Evolutionary conservation across 2,888 invertebrate species (phyloP).

Genomic region (Panzeria rudis): DNA sequence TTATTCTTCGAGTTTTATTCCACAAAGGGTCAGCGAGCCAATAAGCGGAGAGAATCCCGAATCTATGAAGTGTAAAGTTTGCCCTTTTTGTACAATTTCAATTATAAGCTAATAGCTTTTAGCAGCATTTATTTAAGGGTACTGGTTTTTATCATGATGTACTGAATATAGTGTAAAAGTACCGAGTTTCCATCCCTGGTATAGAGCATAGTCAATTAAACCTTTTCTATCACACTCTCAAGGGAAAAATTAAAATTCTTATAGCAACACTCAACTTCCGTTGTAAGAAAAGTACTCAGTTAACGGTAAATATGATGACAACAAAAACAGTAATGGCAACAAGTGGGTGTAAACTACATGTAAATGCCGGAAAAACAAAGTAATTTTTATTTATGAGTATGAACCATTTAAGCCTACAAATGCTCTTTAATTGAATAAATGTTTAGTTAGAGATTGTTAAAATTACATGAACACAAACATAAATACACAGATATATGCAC

Average conservation of each 20-base stretch:
- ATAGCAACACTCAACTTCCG: not conserved
- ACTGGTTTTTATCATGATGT: no score
- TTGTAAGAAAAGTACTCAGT: not conserved
- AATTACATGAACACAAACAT: not conserved
- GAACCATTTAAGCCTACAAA: constrained; percentile 12
- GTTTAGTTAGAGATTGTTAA: constrained; percentile 8
- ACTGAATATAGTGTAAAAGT: no score
- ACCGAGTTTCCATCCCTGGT: no score
- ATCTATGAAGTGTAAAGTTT: no score
- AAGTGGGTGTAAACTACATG: constrained; percentile 1
- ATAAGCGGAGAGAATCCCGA: no score
- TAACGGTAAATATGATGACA: not conserved
- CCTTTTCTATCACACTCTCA: no score
- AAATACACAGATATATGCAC: not conserved
- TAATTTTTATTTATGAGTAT: not conserved
- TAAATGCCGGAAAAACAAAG: not conserved
- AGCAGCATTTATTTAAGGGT: no score
- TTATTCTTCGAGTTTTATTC: no score
- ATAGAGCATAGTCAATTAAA: no score
- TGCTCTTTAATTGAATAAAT: constrained; percentile 46
- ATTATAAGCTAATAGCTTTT: no score
- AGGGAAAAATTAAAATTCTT: not conserved
- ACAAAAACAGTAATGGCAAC: not conserved
- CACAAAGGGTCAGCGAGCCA: no score
- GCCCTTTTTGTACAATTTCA: no score